phyloP scores from a whole-genome alignment of 2,888 invertebrate species.

The Hypolimnas misippus region DNA sequence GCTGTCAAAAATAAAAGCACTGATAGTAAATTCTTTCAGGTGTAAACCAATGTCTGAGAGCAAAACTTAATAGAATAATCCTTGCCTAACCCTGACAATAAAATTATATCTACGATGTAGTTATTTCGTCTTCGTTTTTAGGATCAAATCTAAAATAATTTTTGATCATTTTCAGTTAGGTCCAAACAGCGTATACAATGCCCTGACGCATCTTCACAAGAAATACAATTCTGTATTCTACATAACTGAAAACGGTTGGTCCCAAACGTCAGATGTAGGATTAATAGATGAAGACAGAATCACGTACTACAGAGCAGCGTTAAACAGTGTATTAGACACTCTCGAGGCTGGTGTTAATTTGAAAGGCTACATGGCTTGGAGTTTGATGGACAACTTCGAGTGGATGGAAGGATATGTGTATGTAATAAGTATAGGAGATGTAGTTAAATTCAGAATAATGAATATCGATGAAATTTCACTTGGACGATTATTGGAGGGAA shows the following conservation, averaged over 20 bases:
- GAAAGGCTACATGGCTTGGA: constrained; percentile 85
- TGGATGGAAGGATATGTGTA: constrained; percentile 84
- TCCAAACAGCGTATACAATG: constrained; percentile 84
- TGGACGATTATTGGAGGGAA: too few species aligned
- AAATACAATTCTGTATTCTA: constrained; percentile 81
- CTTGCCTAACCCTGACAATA: too few species aligned
- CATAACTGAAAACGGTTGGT: constrained; percentile 86
- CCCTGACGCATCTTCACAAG: constrained; percentile 75
- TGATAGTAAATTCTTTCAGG: too few species aligned
- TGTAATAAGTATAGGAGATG: too few species aligned
- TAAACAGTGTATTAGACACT: constrained; percentile 69
- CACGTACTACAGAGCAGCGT: constrained; percentile 68
- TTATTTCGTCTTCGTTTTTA: too few species aligned
- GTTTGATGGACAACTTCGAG: constrained; percentile 87
- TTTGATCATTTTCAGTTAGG: constrained; percentile 72
- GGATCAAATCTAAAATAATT: neutral
- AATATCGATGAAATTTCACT: too few species aligned
- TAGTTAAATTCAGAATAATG: too few species aligned
- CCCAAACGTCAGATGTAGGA: constrained; percentile 55
- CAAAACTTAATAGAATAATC: too few species aligned
- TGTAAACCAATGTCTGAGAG: too few species aligned
- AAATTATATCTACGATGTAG: neutral
- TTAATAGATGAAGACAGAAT: constrained; percentile 75
- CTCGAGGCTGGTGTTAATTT: constrained; percentile 75
- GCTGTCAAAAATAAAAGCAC: too few species aligned